These are phyloP conservation scores for Eupithecia vulgata DNA, from an alignment of 2,888 invertebrate species.

Conservation along the genomic window DNA sequence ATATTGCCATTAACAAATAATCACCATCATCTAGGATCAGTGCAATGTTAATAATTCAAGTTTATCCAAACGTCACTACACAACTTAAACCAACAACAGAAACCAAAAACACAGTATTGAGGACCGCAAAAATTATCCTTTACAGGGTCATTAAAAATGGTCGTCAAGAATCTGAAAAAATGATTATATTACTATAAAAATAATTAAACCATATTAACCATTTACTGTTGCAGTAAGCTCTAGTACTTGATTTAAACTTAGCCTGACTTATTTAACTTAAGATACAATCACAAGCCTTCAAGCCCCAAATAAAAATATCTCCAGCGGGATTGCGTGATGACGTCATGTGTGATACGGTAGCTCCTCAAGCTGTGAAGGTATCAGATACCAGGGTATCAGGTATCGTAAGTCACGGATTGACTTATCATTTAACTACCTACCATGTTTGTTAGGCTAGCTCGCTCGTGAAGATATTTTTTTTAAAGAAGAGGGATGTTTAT, in stretches of 20 bases:
- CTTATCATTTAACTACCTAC: background rate
- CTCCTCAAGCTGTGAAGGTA: conserved; percentile 19
- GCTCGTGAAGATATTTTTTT: background rate
- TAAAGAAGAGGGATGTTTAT: background rate
- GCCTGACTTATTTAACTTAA: background rate
- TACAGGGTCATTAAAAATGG: background rate
- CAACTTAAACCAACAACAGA: background rate
- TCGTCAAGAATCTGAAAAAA: no score
- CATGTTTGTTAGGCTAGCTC: background rate
- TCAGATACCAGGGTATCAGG: conserved; percentile 1
- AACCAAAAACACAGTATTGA: background rate
- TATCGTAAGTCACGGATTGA: background rate
- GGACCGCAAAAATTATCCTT: background rate
- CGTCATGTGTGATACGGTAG: conserved; percentile 33
- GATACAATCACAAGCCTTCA: background rate
- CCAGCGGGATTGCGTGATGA: conserved; percentile 19
- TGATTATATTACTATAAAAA: no score
- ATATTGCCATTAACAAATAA: no score
- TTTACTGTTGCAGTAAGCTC: background rate
- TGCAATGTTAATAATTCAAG: background rate
- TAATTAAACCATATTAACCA: no score
- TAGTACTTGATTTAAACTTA: background rate
- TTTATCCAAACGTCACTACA: background rate
- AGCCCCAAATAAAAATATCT: conserved; percentile 16
- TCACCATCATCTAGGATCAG: no score